Evolutionary conservation across 2,797 vertebrate genomes (phyloP), one percentile per base, ranked within the genome.

Genomic region (Karalla daura): DNA sequence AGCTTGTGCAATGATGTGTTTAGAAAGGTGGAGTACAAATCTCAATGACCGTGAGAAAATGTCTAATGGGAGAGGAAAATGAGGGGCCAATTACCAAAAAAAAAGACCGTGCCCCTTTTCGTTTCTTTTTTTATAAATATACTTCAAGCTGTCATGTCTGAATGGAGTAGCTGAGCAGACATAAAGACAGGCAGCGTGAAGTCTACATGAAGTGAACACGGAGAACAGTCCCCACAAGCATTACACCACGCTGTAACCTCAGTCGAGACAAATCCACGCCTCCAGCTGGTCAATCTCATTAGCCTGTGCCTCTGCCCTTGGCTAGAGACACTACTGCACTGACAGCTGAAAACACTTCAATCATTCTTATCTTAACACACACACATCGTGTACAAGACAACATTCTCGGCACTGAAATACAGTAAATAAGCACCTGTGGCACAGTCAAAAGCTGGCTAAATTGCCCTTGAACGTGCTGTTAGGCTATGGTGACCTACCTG

Each of bases 41-140:
- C 28, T 67, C 64, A 81, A 51, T 66, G 50, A 86, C 65, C 61
- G 63, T 54, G 46, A 74, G 74, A 84, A 73, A 62, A 39, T 63
- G 50, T 30, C 44, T 74, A 83, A 80, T 74, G 64, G 66, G 74
- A 84, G 53, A 72, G 52, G 58, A 76, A 84, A 88, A 88, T 73
- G 60, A 82, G 65, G 30, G 24, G 20, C 73, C 74, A 83, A 82
- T 86, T 81, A 83, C 63, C 59, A 53, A 63, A 76, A 53, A 63
- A 76, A 88, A 79, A 69, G 62, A 58, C 65, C 73, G 33, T 52
- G 30, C 7, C 46, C 33, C 58, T 52, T 74, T 52, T 68, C 21
- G 70, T 56, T 71, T 53, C 46, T 68, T 70, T 74, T 78, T 70
- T 74, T 78, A 68, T 67, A 74, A 80, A 80, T 74, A 71, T 78